These are phyloP conservation scores for Manis javanica DNA, from an alignment of 2,797 vertebrate genomes.

Conservation along the genomic window DNA sequence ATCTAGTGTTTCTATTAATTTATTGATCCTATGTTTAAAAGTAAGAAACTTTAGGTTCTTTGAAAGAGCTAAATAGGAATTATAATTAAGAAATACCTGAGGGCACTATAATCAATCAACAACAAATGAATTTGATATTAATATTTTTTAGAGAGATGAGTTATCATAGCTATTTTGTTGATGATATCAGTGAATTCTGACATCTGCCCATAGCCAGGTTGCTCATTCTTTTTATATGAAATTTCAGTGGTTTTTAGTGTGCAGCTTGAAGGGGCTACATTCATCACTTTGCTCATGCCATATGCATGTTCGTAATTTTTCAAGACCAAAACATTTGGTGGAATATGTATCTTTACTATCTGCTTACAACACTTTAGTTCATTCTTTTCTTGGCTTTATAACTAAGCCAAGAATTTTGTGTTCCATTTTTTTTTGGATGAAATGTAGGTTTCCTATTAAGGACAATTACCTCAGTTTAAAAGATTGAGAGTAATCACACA, in stretches of 20 bases:
- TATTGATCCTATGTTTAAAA: not conserved
- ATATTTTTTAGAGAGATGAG: slow-evolving; percentile 9
- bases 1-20: not conserved
- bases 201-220: not conserved
- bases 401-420: slow-evolving; percentile 57
- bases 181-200: not conserved
- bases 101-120: not conserved
- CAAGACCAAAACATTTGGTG: not conserved
- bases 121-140: not conserved
- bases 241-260: not conserved
- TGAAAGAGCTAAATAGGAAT: not conserved
- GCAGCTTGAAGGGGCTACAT: not conserved
- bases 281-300: not conserved
- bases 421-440: slow-evolving; percentile 61
- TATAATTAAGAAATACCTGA: slow-evolving; percentile 25
- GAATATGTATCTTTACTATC: slow-evolving; percentile 14
- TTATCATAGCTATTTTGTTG: not conserved
- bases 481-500: not conserved
- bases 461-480: slow-evolving; percentile 41
- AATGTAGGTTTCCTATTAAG: slow-evolving; percentile 56
- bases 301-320: not conserved
- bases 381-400: not conserved
- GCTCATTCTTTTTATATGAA: not conserved
- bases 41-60: not conserved
- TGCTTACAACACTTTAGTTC: not conserved